A percentile compares a stretch with the other conserved stretches of the same genome.
phyloP scores from a whole-genome alignment of 2,888 invertebrate species.

The Ceraclea dissimilis region DNA sequence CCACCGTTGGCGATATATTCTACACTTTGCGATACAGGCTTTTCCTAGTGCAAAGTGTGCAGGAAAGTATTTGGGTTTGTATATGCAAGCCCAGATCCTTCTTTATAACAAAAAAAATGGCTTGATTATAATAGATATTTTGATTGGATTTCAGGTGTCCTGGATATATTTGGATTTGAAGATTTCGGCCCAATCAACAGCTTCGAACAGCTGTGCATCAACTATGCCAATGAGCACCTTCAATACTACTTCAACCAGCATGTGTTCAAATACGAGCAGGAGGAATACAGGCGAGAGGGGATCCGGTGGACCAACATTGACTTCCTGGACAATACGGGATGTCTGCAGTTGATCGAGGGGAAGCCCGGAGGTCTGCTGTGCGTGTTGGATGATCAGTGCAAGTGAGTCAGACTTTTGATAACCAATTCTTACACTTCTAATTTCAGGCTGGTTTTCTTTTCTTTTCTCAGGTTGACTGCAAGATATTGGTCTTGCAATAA shows the following conservation, averaged over 20 bases:
- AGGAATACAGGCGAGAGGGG: slow-evolving; percentile 89
- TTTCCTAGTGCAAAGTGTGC: too few relatives aligned
- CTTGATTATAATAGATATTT: too few relatives aligned
- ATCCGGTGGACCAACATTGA: slow-evolving; percentile 95
- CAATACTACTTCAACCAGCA: slow-evolving; percentile 98
- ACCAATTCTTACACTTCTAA: too few relatives aligned
- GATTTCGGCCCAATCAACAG: slow-evolving; percentile 87
- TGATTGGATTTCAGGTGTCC: slow-evolving; percentile 59
- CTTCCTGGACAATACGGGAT: slow-evolving; percentile 92
- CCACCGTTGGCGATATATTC: too few relatives aligned
- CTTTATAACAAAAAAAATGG: too few relatives aligned
- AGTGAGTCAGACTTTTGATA: slow-evolving; percentile 65
- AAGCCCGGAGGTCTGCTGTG: slow-evolving; percentile 85
- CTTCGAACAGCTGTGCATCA: slow-evolving; percentile 95
- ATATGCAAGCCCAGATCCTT: too few relatives aligned
- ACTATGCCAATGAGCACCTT: slow-evolving; percentile 95
- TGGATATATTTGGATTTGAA: slow-evolving; percentile 96
- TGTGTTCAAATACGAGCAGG: slow-evolving; percentile 96
- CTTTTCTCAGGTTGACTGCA: too few relatives aligned
- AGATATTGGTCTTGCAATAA: too few relatives aligned
- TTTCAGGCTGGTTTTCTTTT: too few relatives aligned
- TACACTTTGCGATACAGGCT: too few relatives aligned
- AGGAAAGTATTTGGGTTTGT: too few relatives aligned
- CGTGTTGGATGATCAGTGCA: slow-evolving; percentile 93
- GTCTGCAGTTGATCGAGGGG: slow-evolving; percentile 86